phyloP scores from a whole-genome alignment of 2,113 vertebrate genomes.

The Eira barbara region DNA sequence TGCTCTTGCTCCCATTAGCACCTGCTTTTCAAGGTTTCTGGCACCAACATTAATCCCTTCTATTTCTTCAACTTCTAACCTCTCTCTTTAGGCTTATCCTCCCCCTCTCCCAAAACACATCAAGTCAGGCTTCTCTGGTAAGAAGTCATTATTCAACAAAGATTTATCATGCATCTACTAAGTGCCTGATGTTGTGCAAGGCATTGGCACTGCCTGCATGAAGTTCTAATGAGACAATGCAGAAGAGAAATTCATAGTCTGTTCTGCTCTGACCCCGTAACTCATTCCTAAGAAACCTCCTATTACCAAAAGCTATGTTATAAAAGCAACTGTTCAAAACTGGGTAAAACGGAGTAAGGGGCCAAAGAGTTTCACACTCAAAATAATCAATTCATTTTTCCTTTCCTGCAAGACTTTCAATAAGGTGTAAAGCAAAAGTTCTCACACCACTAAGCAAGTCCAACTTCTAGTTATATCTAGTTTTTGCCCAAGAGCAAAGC shows the following conservation, averaged over 20 bases:
- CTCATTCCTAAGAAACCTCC: not conserved
- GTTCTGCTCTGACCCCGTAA: not conserved
- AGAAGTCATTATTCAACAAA: not conserved
- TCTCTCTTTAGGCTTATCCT: not conserved
- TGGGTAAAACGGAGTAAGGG: not conserved
- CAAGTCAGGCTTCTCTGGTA: not conserved
- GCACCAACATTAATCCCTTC: not conserved
- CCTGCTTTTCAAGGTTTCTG: not conserved
- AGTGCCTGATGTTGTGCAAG: not conserved
- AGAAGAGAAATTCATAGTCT: not conserved
- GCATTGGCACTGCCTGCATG: not conserved
- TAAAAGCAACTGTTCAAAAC: not conserved
- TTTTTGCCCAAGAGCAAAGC: not conserved
- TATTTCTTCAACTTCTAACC: not conserved
- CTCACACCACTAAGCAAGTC: not conserved
- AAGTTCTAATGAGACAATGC: not conserved
- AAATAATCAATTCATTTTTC: conserved; percentile 20
- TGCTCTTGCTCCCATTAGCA: not conserved
- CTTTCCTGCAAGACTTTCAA: not conserved
- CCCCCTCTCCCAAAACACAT: not conserved
- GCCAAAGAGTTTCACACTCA: not conserved
- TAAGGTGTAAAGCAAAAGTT: not conserved
- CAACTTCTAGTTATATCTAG: not conserved
- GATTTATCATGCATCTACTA: not conserved
- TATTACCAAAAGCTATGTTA: not conserved